Conservation (phyloP, 92 coral and sea anemone species). For the Anthopleura xanthogrammica region DNA sequence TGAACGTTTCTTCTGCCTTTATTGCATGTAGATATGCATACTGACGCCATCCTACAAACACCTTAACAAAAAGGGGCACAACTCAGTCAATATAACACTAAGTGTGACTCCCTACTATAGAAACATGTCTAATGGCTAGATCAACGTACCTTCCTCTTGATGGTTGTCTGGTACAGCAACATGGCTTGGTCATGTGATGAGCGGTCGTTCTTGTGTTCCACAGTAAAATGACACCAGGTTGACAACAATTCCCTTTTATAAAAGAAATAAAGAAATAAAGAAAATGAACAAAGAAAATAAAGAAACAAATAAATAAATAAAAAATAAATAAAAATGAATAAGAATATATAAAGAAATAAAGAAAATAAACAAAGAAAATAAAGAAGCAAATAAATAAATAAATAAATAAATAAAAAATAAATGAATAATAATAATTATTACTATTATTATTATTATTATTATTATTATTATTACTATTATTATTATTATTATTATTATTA, state of each 20-base stretch:
- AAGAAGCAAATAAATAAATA: too few relatives aligned
- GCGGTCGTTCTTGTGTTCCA: slow-evolving; percentile 33
- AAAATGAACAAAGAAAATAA: not conserved
- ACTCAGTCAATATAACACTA: not conserved
- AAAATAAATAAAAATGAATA: too few relatives aligned
- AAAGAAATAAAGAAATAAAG: not conserved
- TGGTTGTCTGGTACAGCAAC: slow-evolving; percentile 17
- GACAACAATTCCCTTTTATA: slow-evolving; percentile 27
- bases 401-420: too few relatives aligned
- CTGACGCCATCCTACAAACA: slow-evolving; percentile 58
- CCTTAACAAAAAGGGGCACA: slow-evolving; percentile 29
- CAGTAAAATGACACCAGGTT: slow-evolving; percentile 35
- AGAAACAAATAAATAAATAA: too few relatives aligned
- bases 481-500: too few relatives aligned
- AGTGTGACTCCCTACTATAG: too few relatives aligned
- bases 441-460: too few relatives aligned
- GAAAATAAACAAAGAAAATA: too few relatives aligned
- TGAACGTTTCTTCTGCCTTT: slow-evolving; percentile 40
- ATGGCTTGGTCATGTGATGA: slow-evolving; percentile 33
- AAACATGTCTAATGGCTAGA: too few relatives aligned
- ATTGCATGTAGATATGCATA: slow-evolving; percentile 61
- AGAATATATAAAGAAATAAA: too few relatives aligned
- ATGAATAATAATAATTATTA: too few relatives aligned
- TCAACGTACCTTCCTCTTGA: slow-evolving; percentile 35
- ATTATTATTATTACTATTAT: too few relatives aligned